A percentile compares a stretch with the other conserved stretches of the same genome.
Conservation (phyloP, 2,888 invertebrate species). For the Sesia bembeciformis region DNA sequence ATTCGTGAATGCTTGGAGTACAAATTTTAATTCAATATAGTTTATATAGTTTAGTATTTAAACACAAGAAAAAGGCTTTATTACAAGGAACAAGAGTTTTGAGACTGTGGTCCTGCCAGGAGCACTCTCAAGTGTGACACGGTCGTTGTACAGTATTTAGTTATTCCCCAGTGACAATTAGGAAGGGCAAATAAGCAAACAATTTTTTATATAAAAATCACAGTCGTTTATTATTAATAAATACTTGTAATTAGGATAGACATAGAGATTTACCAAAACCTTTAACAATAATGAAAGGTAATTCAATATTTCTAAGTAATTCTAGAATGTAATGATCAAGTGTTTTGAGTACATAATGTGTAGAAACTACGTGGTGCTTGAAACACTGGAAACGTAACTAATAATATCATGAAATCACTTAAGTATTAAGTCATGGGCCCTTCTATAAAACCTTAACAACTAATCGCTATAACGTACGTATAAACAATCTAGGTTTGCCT, state of each 20-base stretch:
- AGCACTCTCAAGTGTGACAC: too few species aligned
- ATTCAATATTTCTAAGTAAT: conserved; percentile 40
- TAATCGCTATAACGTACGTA: conserved; percentile 48
- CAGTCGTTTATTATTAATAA: conserved; percentile 72
- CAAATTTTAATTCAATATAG: too few species aligned
- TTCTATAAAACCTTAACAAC: conserved; percentile 57
- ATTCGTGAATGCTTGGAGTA: too few species aligned
- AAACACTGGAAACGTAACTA: not conserved
- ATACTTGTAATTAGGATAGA: conserved; percentile 68
- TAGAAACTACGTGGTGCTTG: not conserved
- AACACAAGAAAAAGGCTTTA: too few species aligned
- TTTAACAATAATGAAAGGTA: conserved; percentile 54
- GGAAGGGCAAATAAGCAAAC: not conserved
- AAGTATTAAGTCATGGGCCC: conserved; percentile 69
- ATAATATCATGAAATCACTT: conserved; percentile 28
- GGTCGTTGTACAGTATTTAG: too few species aligned
- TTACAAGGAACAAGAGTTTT: too few species aligned
- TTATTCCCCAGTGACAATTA: too few species aligned
- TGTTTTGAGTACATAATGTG: conserved; percentile 38
- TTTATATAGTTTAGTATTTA: too few species aligned
- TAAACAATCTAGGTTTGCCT: conserved; percentile 47
- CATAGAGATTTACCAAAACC: conserved; percentile 66
- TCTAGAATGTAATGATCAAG: conserved; percentile 39
- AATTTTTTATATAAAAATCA: conserved; percentile 55
- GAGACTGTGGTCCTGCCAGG: too few species aligned